Evolutionary conservation across 2,113 vertebrate species (phyloP).

Genomic region (Laticauda laticaudata): DNA sequence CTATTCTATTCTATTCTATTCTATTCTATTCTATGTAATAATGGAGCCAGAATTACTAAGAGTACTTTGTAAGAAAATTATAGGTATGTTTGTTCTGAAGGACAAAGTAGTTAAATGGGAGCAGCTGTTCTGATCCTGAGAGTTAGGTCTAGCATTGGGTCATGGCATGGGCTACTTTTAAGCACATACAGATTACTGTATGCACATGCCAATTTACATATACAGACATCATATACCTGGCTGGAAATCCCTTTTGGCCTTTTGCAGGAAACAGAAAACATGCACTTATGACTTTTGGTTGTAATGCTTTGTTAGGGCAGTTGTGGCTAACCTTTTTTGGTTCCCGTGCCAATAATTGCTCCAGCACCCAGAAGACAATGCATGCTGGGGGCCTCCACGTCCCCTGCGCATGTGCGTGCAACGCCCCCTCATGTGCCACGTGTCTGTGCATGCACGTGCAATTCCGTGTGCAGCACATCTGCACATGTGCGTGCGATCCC

Average conservation of each 20-base stretch:
- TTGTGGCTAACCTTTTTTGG: too few relatives aligned
- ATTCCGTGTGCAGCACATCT: too few relatives aligned
- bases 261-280: neutral
- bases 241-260: neutral
- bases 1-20: too few relatives aligned
- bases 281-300: neutral
- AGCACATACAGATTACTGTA: neutral
- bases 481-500: too few relatives aligned
- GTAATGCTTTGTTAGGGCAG: neutral
- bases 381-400: too few relatives aligned
- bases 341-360: too few relatives aligned
- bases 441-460: too few relatives aligned
- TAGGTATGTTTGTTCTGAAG: neutral
- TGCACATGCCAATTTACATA: neutral
- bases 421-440: too few relatives aligned
- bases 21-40: neutral
- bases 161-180: neutral
- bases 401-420: too few relatives aligned
- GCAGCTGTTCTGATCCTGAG: neutral
- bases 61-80: neutral
- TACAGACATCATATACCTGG: neutral
- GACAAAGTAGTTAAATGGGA: neutral
- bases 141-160: neutral
- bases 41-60: neutral
- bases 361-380: too few relatives aligned